phyloP scores from a whole-genome alignment of 1,140 invertebrate species.

The Saxidomus purpurata region DNA sequence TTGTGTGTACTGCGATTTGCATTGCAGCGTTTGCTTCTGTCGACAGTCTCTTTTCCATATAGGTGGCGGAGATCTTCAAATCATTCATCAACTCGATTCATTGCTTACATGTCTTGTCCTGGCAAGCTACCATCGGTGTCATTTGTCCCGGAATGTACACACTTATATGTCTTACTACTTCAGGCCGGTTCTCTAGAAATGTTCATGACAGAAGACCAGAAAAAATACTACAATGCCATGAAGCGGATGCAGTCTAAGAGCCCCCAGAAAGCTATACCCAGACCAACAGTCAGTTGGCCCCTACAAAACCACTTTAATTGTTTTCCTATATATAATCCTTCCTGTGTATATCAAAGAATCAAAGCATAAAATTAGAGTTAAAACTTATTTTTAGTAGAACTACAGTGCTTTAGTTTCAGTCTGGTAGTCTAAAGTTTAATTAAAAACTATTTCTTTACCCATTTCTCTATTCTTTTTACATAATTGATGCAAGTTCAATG shows the following conservation, averaged over 20 bases:
- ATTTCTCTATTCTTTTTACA: too few species aligned
- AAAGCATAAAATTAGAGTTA: too few species aligned
- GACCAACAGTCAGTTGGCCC: conserved; percentile 89
- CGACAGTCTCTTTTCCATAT: background rate
- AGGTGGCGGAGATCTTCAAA: background rate
- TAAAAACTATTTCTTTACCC: too few species aligned
- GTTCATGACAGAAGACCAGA: conserved; percentile 99
- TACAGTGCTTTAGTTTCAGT: too few species aligned
- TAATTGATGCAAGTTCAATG: too few species aligned
- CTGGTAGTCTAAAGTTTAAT: too few species aligned
- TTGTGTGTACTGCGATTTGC: conserved; percentile 4
- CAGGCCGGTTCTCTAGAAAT: conserved; percentile 98
- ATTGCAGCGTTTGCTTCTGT: background rate
- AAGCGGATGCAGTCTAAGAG: conserved; percentile 99
- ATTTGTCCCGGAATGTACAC: conserved; percentile 16
- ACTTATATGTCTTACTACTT: conserved; percentile 68
- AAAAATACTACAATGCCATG: conserved; percentile 99
- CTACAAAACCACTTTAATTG: background rate
- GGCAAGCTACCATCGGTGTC: background rate
- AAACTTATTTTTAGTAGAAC: too few species aligned
- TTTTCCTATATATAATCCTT: conserved; percentile 5
- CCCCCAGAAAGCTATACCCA: conserved; percentile 98
- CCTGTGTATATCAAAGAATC: background rate
- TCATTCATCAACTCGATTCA: background rate
- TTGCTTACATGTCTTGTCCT: too few species aligned